Base-by-base conservation (phyloP, 2,888 invertebrate species). In the Cataglyphis livida region DNA sequence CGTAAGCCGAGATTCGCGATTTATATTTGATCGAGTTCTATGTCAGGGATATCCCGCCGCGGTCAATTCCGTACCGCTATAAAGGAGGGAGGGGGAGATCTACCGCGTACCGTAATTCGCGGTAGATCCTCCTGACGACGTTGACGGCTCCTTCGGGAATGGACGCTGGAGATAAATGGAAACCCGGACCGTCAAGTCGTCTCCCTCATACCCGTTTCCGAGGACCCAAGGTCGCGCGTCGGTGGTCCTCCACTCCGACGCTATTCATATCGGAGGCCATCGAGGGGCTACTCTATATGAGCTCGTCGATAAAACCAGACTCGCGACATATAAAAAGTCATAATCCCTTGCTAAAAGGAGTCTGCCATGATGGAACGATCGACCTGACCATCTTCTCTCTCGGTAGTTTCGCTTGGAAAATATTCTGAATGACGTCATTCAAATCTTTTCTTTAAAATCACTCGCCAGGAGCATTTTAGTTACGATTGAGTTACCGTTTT, bases 11-110 rank as follows among this genome's bases (percentile, higher is more conserved):
- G 89, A 82, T 84, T 81, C 88, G 79, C 87, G 89, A 90, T 90
- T 89, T 90, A 90, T 90, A 90, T 90, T 90, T 90, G 87, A 90
- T 90, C 89, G 89, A 84, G 83, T 84, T 86, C 71, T 81, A 85
- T 82, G 83, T 70, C 65, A 64, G 70, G 78, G 51, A 51, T 51
- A 82, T 88, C 71, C 84, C 44, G 81, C 82, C 54, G 79, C 89
- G 89, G 85, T 89, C 89, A 90, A 87, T 87, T 87, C 90, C 7
- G 54, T 74, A 82, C 35, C 83, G 59, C 59, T 70, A 68, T 66
- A 64, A 44, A 71, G 64, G 68, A 75, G 79, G 64, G 64, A 68
- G 76, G 59, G 65, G 81, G 35, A 66, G 35, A 66, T 57, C 76
- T 38, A 73, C 71, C 79, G 82, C 82, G 48, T n/a, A n/a, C 51